A percentile compares a stretch with the other conserved stretches of the same genome.
Evolutionary conservation across 2,797 vertebrate genomes (phyloP).

Genomic region (Anguilla obscura): DNA sequence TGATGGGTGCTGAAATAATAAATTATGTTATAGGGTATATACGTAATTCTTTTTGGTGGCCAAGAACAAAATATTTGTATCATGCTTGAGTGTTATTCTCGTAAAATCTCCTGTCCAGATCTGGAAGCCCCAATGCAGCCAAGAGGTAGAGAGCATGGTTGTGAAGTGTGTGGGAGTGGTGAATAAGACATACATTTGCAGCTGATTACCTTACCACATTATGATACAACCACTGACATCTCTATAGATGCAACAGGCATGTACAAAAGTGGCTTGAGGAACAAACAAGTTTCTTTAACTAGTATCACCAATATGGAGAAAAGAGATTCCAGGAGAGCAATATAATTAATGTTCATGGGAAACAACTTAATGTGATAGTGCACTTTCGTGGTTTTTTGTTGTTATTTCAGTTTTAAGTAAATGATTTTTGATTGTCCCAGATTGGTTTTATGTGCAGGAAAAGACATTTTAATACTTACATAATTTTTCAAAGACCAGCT

Average conservation of each 20-base stretch:
- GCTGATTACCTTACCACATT: constrained; percentile 16
- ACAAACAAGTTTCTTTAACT: constrained; percentile 16
- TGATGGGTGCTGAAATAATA: constrained; percentile 22
- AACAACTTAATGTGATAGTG: neutral
- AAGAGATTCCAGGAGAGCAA: constrained; percentile 30
- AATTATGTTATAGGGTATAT: constrained; percentile 8
- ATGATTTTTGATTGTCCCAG: neutral
- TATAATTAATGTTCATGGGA: constrained; percentile 23
- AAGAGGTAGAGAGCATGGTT: constrained; percentile 73
- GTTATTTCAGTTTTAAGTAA: neutral
- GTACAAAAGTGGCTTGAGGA: constrained; percentile 19
- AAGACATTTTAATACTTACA: neutral
- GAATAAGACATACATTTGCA: constrained; percentile 20
- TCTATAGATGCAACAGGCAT: constrained; percentile 30
- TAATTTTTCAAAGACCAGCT: neutral
- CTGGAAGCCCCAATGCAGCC: constrained; percentile 67
- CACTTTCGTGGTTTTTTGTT: neutral
- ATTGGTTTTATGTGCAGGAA: neutral
- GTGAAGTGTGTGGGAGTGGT: constrained; percentile 25
- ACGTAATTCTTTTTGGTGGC: neutral
- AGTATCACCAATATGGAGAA: constrained; percentile 31
- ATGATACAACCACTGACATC: constrained; percentile 42
- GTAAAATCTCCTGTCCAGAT: constrained; percentile 26
- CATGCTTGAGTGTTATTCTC: constrained; percentile 4
- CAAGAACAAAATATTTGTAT: neutral